Evolutionary conservation across 2,888 invertebrate species (phyloP), one percentile per base, ranked within the genome.

Genomic region (Dasypogon diadema): DNA sequence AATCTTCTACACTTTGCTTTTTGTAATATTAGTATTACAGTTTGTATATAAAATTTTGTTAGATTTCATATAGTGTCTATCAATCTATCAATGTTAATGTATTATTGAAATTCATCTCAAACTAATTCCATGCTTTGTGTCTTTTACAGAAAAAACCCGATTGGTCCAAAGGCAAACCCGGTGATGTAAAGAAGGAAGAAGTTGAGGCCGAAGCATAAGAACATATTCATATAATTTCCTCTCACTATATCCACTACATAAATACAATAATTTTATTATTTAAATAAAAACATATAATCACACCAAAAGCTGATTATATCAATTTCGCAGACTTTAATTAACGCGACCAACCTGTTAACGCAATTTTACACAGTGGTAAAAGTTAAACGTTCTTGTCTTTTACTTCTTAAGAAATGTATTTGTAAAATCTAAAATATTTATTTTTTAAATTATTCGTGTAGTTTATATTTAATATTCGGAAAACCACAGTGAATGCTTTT

Each of bases 151-250:
- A 95, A 90, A 96, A 96, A 88, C 95, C 95, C 84, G 96, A 96
- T 89, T 96, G 95, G 95, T 95, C 95, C 87, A 96, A 96, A 91
- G 90, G 90, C 88, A 94, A 94, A 87, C 91, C 91, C 86, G 93
- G 93, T 85, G 94, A 95, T 84, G 91, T 92, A 88, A 94, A 94
- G 92, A 93, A 93, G 90, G 93, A 92, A 89, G 94, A 92, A 87
- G 91, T 91, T 87, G 90, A 90, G 87, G 91, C 91, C 87, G 94
- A 94, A 89, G 94, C 93, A 92, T 94, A 92, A 93, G 87, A 60
- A 26, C 30, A 70, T 54, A 70, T 21, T 54, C 70, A 70, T 30
- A 30, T 34, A 70, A 34, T 70, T 68, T 70, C 70, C 54, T 70
- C 42, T 70, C 70, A 54, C 51, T 70, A 70, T 54, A 30, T 70